Conservation (phyloP, 1,140 invertebrate species). For the Pararge aegeria region DNA sequence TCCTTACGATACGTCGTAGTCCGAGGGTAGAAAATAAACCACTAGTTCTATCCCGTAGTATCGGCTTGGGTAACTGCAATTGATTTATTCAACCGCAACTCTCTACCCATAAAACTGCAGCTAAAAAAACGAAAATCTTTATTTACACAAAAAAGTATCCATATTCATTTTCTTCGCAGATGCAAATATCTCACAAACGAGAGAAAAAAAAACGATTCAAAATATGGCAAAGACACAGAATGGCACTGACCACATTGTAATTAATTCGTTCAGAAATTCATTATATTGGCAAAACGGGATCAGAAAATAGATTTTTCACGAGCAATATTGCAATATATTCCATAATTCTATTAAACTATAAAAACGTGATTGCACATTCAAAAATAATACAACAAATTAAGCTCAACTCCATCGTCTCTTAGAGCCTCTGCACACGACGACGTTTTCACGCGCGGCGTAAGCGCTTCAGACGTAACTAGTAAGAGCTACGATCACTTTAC, state of each 20-base stretch:
- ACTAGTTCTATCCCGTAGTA: too few species aligned
- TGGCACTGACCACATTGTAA: conserved; percentile 35
- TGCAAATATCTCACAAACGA: conserved; percentile 28
- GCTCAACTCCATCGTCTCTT: conserved; percentile 37
- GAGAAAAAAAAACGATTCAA: background rate
- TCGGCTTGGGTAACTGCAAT: too few species aligned
- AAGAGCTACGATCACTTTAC: too few species aligned
- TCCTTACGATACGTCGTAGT: too few species aligned
- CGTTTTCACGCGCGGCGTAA: background rate
- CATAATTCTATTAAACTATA: conserved; percentile 24
- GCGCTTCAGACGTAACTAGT: background rate
- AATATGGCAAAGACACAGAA: conserved; percentile 25
- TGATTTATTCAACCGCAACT: too few species aligned
- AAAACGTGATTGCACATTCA: conserved; percentile 45
- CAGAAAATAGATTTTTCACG: conserved; percentile 44
- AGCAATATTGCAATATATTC: conserved; percentile 28
- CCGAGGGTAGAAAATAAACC: too few species aligned
- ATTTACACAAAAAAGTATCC: background rate
- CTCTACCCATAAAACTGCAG: too few species aligned
- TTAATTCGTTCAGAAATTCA: conserved; percentile 39
- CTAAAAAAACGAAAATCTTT: too few species aligned
- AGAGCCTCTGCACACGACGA: background rate
- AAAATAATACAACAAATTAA: conserved; percentile 51
- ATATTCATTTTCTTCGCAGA: background rate
- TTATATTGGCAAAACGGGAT: conserved; percentile 40